These are phyloP conservation scores for Criorhina ranunculi DNA, from an alignment of 2,888 invertebrate genomes.

Conservation along the genomic window DNA sequence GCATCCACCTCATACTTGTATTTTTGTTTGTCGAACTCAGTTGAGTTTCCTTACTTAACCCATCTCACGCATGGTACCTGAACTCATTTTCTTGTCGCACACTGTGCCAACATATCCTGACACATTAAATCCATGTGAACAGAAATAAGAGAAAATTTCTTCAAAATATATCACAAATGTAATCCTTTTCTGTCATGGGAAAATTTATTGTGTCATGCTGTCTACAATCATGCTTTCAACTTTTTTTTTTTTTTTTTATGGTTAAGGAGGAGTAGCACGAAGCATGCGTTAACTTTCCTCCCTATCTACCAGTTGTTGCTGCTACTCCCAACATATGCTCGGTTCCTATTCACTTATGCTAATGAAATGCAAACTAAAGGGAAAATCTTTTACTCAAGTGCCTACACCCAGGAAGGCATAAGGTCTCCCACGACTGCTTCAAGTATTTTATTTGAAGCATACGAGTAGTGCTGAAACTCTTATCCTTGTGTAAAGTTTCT, in stretches of 20 bases:
- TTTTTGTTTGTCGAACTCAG: no score
- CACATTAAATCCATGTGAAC: constrained; percentile 21
- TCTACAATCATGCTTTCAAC: constrained; percentile 25
- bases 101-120: constrained; percentile 11
- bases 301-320: constrained; percentile 26
- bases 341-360: constrained; percentile 50
- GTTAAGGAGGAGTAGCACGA: not conserved
- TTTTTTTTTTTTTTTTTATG: not conserved
- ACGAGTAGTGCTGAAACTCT: constrained; percentile 13
- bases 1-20: no score
- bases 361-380: constrained; percentile 63
- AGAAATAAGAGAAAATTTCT: constrained; percentile 17
- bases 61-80: no score
- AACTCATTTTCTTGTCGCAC: not conserved
- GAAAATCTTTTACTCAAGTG: constrained; percentile 54
- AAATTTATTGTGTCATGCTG: constrained; percentile 43
- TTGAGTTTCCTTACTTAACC: no score
- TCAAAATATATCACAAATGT: constrained; percentile 39
- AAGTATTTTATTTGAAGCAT: constrained; percentile 22
- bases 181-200: constrained; percentile 37
- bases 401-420: constrained; percentile 2
- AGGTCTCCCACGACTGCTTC: not conserved
- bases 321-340: not conserved
- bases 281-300: constrained; percentile 18
- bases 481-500: constrained; percentile 42